phyloP scores from a whole-genome alignment of 2,797 vertebrate genomes.

The Champsocephalus gunnari region DNA sequence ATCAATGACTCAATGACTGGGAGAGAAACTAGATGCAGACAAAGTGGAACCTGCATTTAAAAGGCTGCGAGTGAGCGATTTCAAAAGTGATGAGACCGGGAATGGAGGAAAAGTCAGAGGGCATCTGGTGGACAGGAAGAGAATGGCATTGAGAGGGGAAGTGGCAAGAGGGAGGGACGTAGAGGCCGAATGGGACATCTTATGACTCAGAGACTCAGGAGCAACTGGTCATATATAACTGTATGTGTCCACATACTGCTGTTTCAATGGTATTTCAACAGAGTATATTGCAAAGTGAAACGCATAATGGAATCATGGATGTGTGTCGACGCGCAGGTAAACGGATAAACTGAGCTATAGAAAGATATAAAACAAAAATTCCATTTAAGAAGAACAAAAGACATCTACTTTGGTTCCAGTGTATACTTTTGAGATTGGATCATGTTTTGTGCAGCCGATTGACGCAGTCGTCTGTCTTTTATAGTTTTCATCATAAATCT shows the following conservation, averaged over 20 bases:
- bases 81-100: too few relatives aligned
- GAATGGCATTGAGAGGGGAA: neutral
- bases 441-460: neutral
- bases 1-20: too few relatives aligned
- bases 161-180: neutral
- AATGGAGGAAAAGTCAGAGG: neutral
- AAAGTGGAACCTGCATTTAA: too few relatives aligned
- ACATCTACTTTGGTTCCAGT: neutral
- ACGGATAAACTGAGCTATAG: too few relatives aligned
- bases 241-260: neutral
- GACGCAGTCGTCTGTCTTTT: neutral
- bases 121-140: neutral
- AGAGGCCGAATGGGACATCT: too few relatives aligned
- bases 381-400: neutral
- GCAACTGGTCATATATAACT: neutral
- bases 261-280: neutral
- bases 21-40: too few relatives aligned
- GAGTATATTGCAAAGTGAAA: neutral
- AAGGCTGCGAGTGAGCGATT: too few relatives aligned
- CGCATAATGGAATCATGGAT: neutral
- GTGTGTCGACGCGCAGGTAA: too few relatives aligned
- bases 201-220: neutral
- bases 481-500: slow-evolving; percentile 8
- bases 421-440: neutral
- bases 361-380: neutral